phyloP scores from a whole-genome alignment of 2,888 invertebrate genomes.

The Rhaphigaster nebulosa region DNA sequence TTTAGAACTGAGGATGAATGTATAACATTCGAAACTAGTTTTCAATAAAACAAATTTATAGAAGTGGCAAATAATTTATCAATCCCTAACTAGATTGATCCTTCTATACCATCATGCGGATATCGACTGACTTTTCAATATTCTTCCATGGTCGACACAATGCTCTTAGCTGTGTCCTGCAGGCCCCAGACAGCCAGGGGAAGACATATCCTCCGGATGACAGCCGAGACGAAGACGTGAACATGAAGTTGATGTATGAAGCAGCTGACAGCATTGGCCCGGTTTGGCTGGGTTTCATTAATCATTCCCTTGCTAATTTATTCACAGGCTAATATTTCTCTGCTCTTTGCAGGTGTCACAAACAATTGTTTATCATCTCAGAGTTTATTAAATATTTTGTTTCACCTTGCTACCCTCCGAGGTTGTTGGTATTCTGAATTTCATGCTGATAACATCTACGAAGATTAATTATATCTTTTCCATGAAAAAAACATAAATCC shows the following conservation, averaged over 20 bases:
- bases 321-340: slow-evolving; percentile 37
- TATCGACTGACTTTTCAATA: too few species aligned
- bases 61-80: too few species aligned
- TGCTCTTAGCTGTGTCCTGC: too few species aligned
- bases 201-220: neutral
- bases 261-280: slow-evolving; percentile 11
- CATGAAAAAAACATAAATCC: neutral
- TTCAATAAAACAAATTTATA: too few species aligned
- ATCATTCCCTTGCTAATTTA: slow-evolving; percentile 10
- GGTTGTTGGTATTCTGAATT: neutral
- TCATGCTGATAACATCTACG: neutral
- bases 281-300: neutral
- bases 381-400: neutral
- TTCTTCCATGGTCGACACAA: neutral
- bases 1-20: too few species aligned
- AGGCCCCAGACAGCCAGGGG: neutral
- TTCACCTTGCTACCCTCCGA: neutral
- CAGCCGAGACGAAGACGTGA: slow-evolving; percentile 24
- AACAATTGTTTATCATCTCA: neutral
- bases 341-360: neutral
- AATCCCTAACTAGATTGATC: too few species aligned
- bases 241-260: neutral
- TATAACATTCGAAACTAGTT: too few species aligned
- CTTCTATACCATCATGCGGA: too few species aligned
- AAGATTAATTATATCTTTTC: too few species aligned